These are phyloP conservation scores for Ictalurus furcatus DNA, from an alignment of 2,113 vertebrate genomes.

Conservation along the genomic window DNA sequence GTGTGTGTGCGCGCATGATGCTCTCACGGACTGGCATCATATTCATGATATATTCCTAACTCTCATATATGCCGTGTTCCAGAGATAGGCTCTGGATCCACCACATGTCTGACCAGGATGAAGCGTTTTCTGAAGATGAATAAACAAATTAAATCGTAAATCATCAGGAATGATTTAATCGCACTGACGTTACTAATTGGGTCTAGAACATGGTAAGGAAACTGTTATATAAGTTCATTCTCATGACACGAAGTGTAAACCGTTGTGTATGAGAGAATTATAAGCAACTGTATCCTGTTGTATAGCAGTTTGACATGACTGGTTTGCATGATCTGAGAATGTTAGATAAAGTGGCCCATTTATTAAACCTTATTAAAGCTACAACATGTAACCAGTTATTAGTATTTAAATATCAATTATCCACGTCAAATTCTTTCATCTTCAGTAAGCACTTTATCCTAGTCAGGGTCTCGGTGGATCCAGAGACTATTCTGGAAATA, in stretches of 20 bases:
- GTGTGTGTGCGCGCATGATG: neutral
- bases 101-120: neutral
- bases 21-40: neutral
- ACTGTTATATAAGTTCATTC: neutral
- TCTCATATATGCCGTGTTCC: neutral
- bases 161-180: neutral
- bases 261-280: neutral
- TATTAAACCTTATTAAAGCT: neutral
- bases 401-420: neutral
- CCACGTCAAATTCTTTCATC: neutral
- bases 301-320: neutral
- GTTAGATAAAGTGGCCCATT: neutral
- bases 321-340: neutral
- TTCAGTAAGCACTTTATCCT: neutral
- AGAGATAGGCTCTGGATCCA: neutral
- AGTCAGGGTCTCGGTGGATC: neutral
- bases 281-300: neutral
- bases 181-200: neutral
- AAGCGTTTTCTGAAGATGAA: neutral
- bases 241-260: neutral
- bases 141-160: neutral
- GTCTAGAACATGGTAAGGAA: neutral
- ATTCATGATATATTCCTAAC: neutral
- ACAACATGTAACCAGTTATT: neutral
- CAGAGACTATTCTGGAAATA: neutral